Evolutionary conservation across 1,140 invertebrate genomes (phyloP), one percentile per base, ranked within the genome.

Genomic region (Leptonema lineaticorne): DNA sequence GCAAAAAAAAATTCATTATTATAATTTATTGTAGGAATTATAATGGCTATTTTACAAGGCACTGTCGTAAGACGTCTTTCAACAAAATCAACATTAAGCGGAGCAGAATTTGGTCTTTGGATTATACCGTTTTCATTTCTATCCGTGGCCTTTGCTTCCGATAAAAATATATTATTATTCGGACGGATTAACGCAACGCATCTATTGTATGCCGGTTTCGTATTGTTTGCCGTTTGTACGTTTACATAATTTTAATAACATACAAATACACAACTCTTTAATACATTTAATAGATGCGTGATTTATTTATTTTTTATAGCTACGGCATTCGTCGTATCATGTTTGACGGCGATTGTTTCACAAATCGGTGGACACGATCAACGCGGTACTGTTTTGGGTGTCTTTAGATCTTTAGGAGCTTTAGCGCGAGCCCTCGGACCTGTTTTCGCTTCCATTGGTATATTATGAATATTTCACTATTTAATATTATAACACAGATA

Each of bases 31-130:
- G 72, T 67, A 84, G 83, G 86, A 68, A 73, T 95, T 18, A 86
- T 92, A 24, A 99, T 99, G 97, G 91, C 95, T 24, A 69, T 93
- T 37, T 85, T 99, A 50, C 97, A 99, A 86, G 97, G 96, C 46
- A 87, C 89, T 1, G 94, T 92, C 77, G 91, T 95, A 0, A 83
- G 97, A 65, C 85, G 90, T 66, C 83, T 98, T 11, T 86, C 89
- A n/a, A 79, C 85, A n/a, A 81, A 89, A 26, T 88, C 87, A 76
- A 94, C 92, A 58, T 88, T 90, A 76, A 77, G 79, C n/a, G 88
- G 89, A 46, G 91, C 92, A 1, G 82, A 89, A 67, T 78, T 86
- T 67, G 96, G 94, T 22, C 84, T 98, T n/a, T 86, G 90, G 75
- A 77, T 96, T 8, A 92, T 96, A 64, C 90, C 96, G 58, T 92